Evolutionary conservation across 2,113 vertebrate species (phyloP).

Genomic region (Symphodus melops): DNA sequence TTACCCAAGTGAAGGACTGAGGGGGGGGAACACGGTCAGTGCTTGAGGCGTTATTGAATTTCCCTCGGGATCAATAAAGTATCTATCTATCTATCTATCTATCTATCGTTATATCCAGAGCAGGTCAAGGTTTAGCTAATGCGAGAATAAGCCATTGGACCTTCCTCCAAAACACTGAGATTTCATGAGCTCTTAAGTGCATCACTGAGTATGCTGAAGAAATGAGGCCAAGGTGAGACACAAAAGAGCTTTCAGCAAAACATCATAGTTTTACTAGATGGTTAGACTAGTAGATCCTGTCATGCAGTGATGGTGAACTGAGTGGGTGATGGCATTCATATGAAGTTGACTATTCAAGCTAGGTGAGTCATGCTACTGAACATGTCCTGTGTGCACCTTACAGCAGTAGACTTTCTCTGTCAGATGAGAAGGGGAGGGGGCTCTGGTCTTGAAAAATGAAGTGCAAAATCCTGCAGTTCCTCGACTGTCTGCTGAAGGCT

Average conservation of each 20-base stretch:
- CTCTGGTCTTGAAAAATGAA: no score
- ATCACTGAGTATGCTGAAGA: neutral
- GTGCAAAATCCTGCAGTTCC: no score
- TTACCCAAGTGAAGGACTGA: neutral
- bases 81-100: no score
- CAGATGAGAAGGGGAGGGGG: no score
- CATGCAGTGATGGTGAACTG: neutral
- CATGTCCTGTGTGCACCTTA: neutral
- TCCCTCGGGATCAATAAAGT: no score
- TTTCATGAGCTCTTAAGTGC: constrained; percentile 32
- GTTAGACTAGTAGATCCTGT: neutral
- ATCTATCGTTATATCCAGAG: constrained; percentile 41
- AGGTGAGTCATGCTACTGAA: neutral
- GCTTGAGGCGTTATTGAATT: constrained; percentile 9
- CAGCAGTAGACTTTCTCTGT: no score
- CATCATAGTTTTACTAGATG: neutral
- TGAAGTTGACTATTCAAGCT: neutral
- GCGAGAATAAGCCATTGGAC: constrained; percentile 14
- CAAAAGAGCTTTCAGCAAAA: neutral
- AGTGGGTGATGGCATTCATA: neutral
- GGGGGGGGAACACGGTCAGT: constrained; percentile 1
- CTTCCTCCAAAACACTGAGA: neutral
- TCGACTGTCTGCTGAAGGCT: no score
- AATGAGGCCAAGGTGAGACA: constrained; percentile 5
- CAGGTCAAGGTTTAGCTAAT: constrained; percentile 32